Evolutionary conservation across 1,140 invertebrate genomes (phyloP), one percentile per base, ranked within the genome.

Genomic region (Drosophila pruinosa): DNA sequence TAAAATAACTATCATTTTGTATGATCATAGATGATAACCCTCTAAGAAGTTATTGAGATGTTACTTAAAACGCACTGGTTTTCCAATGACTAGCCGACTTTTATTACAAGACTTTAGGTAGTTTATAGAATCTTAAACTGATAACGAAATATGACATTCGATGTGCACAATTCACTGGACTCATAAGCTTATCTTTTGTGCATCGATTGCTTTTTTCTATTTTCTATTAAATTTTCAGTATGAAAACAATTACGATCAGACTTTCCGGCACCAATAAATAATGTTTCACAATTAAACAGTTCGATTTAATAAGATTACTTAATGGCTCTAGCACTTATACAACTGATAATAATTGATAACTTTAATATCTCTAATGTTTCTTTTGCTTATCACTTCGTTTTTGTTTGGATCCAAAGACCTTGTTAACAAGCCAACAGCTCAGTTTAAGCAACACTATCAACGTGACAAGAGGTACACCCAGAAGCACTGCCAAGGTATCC

Each of bases 401-500:
- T 8, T 1, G 7, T 43, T 54, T 73, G 1, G 8, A 22, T 8
- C 31, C 67, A 43, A 22, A 52, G 1, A 70, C 17, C 2, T 0
- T 6, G 2, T 39, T n/a, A 1, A 81, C 6, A 1, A 76, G 24
- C 31, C 57, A 62, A 10, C 38, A 14, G 10, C 19, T 4, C 21
- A 65, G 1, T 8, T 50, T 75, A 0, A 79, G 6, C 24, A 83
- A 3, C 5, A 75, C 0, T 0, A 45, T 3, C 2, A 58, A 0
- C 0, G 45, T 1, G 0, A 67, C 0, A 1, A 89, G 38, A 0
- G 82, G 78, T 0, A 64, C n/a, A 0, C 50, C 78, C 4, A 89
- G 1, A 0, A 89, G 26, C 1, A 80, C 62, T 3, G 50, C 47
- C 6, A 72, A 41, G 1, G 80, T 89, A 80, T 95, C 94, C 45